Conservation (phyloP, 2,113 vertebrate species). For the Globicephala melas region DNA sequence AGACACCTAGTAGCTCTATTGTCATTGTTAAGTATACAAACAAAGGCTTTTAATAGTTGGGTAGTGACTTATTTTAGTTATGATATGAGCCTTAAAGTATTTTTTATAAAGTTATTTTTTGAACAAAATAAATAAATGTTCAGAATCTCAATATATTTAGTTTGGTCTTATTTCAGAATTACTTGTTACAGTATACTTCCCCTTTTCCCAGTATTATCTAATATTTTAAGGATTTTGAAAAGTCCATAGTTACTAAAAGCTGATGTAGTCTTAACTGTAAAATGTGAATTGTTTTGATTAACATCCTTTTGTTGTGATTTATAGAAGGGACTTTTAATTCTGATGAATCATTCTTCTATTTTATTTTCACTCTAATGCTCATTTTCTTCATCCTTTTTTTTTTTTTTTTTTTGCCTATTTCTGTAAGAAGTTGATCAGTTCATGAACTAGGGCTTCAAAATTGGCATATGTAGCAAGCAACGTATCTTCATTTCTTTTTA, state of each 20-base stretch:
- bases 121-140: not conserved
- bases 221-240: not conserved
- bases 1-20: slow-evolving; percentile 70
- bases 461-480: not conserved
- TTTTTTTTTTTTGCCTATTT: not conserved
- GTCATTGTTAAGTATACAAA: slow-evolving; percentile 72
- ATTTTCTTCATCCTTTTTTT: not conserved
- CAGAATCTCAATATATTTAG: not conserved
- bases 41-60: slow-evolving; percentile 57
- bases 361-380: not conserved
- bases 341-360: not conserved
- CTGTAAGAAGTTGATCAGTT: not conserved
- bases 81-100: slow-evolving; percentile 72
- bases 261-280: not conserved
- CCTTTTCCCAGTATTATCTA: not conserved
- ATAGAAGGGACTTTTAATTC: not conserved
- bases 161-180: slow-evolving; percentile 37
- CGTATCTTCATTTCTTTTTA: not conserved
- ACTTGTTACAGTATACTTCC: not conserved
- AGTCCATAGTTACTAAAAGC: not conserved
- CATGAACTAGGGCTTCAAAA: not conserved
- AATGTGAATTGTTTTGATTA: not conserved
- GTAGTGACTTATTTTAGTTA: slow-evolving; percentile 76
- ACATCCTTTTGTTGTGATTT: not conserved
- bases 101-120: not conserved